A percentile compares a stretch with the other conserved stretches of the same genome.
Conservation (phyloP, 2,888 invertebrate species). For the Aporophyla nigra region DNA sequence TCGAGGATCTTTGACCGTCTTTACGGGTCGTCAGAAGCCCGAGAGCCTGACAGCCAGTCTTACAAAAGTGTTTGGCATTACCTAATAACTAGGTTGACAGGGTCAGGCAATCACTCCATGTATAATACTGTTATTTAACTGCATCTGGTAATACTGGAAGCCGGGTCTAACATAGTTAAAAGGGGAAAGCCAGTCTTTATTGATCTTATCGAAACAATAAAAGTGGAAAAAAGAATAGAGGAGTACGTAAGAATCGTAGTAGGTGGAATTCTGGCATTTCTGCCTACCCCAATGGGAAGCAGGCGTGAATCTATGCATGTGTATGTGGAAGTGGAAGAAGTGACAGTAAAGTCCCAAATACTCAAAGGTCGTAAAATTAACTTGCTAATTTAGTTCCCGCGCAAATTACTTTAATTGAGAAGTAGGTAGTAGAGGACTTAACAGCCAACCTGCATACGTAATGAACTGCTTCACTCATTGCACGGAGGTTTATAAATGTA, state of each 20-base stretch:
- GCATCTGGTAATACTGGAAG: too few species aligned
- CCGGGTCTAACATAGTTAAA: too few species aligned
- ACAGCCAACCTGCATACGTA: constrained; percentile 39
- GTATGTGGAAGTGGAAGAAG: neutral
- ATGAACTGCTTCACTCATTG: constrained; percentile 36
- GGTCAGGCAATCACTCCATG: too few species aligned
- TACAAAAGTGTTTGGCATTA: too few species aligned
- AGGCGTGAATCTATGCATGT: neutral
- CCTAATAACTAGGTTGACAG: too few species aligned
- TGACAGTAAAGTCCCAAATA: neutral
- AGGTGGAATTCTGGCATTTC: neutral
- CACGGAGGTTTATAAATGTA: constrained; percentile 18
- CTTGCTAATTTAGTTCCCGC: constrained; percentile 19
- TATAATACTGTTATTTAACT: too few species aligned
- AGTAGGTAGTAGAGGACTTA: constrained; percentile 7
- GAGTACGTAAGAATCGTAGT: neutral
- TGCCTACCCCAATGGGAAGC: neutral
- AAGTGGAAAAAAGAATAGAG: too few species aligned
- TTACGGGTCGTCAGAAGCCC: too few species aligned
- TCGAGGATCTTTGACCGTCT: too few species aligned
- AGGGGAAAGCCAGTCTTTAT: too few species aligned
- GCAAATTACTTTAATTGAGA: constrained; percentile 42
- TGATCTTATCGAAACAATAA: too few species aligned
- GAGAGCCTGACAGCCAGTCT: too few species aligned
- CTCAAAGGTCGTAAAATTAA: constrained; percentile 12